These are phyloP conservation scores for Orthonyx spaldingii DNA, from an alignment of 2,113 vertebrate genomes.

Conservation along the genomic window DNA sequence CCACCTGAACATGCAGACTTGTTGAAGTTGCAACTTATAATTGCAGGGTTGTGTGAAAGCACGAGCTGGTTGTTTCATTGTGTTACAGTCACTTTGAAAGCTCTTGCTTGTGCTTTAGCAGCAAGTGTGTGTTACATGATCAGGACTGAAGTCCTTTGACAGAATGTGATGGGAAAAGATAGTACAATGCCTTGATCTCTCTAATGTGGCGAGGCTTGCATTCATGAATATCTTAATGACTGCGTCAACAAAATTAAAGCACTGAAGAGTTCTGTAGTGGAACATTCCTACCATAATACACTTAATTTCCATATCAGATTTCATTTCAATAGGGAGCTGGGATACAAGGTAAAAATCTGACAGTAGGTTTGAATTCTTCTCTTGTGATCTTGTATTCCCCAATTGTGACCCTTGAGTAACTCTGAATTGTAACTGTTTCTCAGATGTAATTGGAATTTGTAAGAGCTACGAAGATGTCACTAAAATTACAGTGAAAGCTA, in stretches of 20 bases:
- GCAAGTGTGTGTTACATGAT: background rate
- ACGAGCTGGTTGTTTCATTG: background rate
- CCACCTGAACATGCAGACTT: background rate
- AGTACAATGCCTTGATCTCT: constrained; percentile 26
- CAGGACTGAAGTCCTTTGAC: constrained; percentile 1
- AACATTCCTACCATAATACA: constrained; percentile 32
- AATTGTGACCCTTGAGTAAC: background rate
- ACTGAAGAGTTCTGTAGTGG: constrained; percentile 38
- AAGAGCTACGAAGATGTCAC: constrained; percentile 86
- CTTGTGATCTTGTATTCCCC: background rate
- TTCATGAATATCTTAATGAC: constrained; percentile 57
- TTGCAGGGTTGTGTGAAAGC: background rate
- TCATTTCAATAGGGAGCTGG: constrained; percentile 43
- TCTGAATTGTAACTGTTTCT: constrained; percentile 25
- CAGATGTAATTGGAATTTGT: constrained; percentile 95
- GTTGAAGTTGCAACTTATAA: background rate
- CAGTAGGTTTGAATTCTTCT: background rate
- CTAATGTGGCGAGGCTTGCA: constrained; percentile 6
- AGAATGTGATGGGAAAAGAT: background rate
- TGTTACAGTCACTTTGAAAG: background rate
- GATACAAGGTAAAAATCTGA: constrained; percentile 46
- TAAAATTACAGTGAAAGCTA: constrained; percentile 86
- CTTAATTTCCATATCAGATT: constrained; percentile 45
- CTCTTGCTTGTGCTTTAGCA: background rate
- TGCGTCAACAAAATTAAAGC: constrained; percentile 60